Percentiles rank a stretch among this genome's conserved stretches.
These are phyloP conservation scores for Calephelis virginiensis DNA, from an alignment of 1,140 invertebrate species.

Conservation along the genomic window DNA sequence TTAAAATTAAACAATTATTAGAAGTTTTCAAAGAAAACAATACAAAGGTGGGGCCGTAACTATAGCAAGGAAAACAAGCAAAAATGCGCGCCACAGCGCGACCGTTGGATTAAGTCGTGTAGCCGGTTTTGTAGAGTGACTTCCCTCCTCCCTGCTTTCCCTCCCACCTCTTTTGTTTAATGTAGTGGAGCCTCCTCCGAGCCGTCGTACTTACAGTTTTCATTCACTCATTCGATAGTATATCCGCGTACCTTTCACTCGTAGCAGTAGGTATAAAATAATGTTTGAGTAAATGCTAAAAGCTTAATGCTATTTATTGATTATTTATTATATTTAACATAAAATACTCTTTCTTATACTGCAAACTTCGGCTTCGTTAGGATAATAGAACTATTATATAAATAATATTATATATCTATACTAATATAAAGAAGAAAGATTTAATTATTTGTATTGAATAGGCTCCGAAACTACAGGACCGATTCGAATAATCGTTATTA, in stretches of 20 bases:
- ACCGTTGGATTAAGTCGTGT: slow-evolving; percentile 74
- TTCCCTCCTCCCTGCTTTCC: slow-evolving; percentile 59
- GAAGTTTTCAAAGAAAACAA: slow-evolving; percentile 44
- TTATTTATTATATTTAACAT: no score
- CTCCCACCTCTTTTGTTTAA: slow-evolving; percentile 46
- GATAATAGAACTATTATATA: no score
- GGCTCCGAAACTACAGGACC: no score
- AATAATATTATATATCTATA: no score
- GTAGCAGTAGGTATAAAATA: no score
- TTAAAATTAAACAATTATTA: not conserved
- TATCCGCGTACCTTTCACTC: slow-evolving; percentile 19
- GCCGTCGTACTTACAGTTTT: not conserved
- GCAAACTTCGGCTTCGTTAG: no score
- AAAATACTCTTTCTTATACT: no score
- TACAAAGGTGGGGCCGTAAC: slow-evolving; percentile 66
- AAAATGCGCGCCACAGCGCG: slow-evolving; percentile 63
- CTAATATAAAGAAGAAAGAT: no score
- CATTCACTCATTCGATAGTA: slow-evolving; percentile 4
- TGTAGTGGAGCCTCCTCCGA: slow-evolving; percentile 50
- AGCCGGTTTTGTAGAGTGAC: slow-evolving; percentile 64
- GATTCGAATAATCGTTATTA: no score
- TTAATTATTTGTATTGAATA: no score
- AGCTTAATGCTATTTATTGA: no score
- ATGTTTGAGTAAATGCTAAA: no score
- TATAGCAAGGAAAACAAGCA: slow-evolving; percentile 50